Evolutionary conservation across 2,888 invertebrate species (phyloP).

Genomic region (Pristionchus entomophagus): DNA sequence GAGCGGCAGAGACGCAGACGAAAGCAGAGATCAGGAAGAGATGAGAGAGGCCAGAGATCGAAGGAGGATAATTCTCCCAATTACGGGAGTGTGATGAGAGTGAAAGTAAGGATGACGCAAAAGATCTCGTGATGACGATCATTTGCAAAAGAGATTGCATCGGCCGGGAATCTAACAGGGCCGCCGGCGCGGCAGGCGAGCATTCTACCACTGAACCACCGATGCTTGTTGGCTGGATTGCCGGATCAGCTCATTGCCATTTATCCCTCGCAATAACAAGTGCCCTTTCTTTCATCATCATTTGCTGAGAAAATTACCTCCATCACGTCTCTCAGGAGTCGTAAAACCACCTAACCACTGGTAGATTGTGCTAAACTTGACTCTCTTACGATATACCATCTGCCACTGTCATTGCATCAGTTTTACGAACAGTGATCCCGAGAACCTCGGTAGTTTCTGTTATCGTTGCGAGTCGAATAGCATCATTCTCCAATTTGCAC

Average conservation of each 20-base stretch:
- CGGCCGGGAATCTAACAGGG: constrained; percentile 74
- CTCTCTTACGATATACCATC: not conserved
- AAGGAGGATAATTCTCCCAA: not conserved
- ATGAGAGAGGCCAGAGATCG: not conserved
- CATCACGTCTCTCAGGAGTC: not conserved
- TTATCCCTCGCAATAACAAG: not conserved
- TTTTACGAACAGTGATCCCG: not conserved
- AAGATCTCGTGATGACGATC: not conserved
- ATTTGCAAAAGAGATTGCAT: constrained; percentile 57
- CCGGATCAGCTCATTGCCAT: not conserved
- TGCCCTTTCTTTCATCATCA: not conserved
- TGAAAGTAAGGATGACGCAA: constrained; percentile 9
- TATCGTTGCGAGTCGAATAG: too few species aligned
- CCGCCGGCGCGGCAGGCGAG: constrained; percentile 75
- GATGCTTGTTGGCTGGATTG: constrained; percentile 52
- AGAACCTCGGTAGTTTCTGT: not conserved
- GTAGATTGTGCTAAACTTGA: not conserved
- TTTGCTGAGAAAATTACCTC: not conserved
- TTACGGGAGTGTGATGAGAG: constrained; percentile 8
- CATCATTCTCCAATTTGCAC: too few species aligned
- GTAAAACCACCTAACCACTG: not conserved
- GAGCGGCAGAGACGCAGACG: not conserved
- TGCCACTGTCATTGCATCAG: not conserved
- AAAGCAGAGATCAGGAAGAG: constrained; percentile 2
- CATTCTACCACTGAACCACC: constrained; percentile 75